Conservation (phyloP, 2,888 invertebrate species). For the Beris morrisii region DNA sequence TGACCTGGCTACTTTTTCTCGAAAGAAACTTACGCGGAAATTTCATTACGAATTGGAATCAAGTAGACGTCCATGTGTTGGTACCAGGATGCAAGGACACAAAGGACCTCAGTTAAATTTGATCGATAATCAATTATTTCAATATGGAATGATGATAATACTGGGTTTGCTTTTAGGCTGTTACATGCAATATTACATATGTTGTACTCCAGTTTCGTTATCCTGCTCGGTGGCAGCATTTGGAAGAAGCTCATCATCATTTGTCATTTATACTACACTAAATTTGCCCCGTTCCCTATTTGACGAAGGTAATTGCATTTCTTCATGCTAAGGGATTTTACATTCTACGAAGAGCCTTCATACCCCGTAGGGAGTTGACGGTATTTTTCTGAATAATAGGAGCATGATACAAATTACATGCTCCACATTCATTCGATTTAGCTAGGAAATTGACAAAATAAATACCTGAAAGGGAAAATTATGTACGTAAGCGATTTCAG, state of each 20-base stretch:
- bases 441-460: too few species aligned
- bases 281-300: conserved; percentile 1
- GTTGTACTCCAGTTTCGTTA: too few species aligned
- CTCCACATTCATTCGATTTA: too few species aligned
- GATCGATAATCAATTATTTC: conserved; percentile 3
- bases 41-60: background rate
- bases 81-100: too few species aligned
- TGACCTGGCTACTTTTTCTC: background rate
- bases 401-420: too few species aligned
- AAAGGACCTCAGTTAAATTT: background rate
- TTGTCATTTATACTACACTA: conserved; percentile 25
- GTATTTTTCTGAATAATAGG: too few species aligned
- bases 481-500: too few species aligned
- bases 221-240: conserved; percentile 6
- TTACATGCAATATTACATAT: too few species aligned
- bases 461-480: too few species aligned
- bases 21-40: background rate
- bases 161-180: too few species aligned
- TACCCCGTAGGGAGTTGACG: too few species aligned
- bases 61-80: background rate
- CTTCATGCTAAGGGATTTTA: background rate
- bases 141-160: background rate
- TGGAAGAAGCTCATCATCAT: conserved; percentile 25
- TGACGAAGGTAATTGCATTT: conserved; percentile 7
- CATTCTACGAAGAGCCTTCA: too few species aligned